A percentile compares a stretch with the other conserved stretches of the same genome.
Evolutionary conservation across 1,140 invertebrate genomes (phyloP).

Genomic region (Drosophila albomicans): DNA sequence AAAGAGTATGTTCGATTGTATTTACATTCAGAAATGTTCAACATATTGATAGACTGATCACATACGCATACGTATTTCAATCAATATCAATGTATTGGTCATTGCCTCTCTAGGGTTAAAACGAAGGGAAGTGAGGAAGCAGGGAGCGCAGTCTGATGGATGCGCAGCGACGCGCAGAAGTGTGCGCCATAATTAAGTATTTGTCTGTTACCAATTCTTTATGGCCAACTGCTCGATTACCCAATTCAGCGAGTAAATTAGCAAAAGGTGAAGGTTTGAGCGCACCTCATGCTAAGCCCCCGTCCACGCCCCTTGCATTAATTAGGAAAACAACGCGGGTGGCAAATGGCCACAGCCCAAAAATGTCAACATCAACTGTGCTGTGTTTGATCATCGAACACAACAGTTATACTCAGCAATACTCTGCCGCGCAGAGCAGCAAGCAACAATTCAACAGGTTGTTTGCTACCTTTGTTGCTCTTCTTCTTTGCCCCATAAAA

Average conservation of each 20-base stretch:
- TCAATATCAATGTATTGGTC: too few species aligned
- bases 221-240: slow-evolving; percentile 11
- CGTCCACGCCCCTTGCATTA: neutral
- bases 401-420: neutral
- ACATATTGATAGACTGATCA: too few species aligned
- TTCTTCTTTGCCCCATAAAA: neutral
- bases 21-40: too few species aligned
- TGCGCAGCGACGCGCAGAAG: slow-evolving; percentile 6
- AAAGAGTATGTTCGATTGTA: too few species aligned
- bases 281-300: slow-evolving; percentile 2
- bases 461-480: neutral
- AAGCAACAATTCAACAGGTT: neutral
- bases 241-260: slow-evolving; percentile 10
- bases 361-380: neutral
- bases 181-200: slow-evolving; percentile 36
- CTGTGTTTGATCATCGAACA: neutral
- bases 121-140: neutral
- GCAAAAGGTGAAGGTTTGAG: slow-evolving; percentile 59
- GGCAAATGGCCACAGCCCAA: neutral
- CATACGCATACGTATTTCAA: too few species aligned
- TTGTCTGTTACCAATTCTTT: slow-evolving; percentile 66
- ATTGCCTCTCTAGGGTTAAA: neutral
- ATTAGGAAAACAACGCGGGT: neutral
- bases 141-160: neutral
- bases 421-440: neutral